phyloP scores from a whole-genome alignment of 2,797 vertebrate species.

The Lateolabrax maculatus region DNA sequence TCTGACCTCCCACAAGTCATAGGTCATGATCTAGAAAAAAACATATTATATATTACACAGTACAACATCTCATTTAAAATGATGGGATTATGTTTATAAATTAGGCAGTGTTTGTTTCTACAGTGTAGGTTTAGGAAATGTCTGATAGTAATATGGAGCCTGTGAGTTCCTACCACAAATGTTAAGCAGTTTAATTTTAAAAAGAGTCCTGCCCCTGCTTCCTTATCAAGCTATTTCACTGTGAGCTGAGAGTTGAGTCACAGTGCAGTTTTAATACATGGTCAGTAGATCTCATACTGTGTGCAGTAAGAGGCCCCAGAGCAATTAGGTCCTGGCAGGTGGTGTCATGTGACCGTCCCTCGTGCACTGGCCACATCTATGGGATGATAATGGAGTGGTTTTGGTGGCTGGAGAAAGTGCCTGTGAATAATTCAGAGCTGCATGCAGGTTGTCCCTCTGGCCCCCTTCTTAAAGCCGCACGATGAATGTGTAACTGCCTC shows the following conservation, averaged over 20 bases:
- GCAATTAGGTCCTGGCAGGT: slow-evolving; percentile 74
- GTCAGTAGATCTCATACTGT: slow-evolving; percentile 65
- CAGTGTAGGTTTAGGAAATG: background rate
- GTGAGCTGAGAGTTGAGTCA: slow-evolving; percentile 29
- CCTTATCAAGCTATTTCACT: slow-evolving; percentile 8
- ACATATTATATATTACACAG: background rate
- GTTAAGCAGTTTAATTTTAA: background rate
- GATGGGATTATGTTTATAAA: background rate
- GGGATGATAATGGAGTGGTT: slow-evolving; percentile 83
- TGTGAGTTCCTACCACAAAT: background rate
- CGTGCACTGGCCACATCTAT: slow-evolving; percentile 75
- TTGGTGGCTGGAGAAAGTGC: slow-evolving; percentile 84
- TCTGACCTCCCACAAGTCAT: slow-evolving; percentile 5
- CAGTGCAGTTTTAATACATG: slow-evolving; percentile 39
- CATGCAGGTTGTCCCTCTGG: slow-evolving; percentile 56
- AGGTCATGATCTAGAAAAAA: slow-evolving; percentile 1
- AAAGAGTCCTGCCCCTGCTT: background rate
- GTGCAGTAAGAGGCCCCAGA: slow-evolving; percentile 65
- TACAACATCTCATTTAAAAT: background rate
- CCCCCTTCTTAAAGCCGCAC: slow-evolving; percentile 49
- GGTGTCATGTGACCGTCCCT: slow-evolving; percentile 84
- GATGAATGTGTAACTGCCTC: slow-evolving; percentile 56
- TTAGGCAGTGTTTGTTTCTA: background rate
- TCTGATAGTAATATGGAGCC: background rate
- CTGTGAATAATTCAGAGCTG: slow-evolving; percentile 86